phyloP scores from a whole-genome alignment of 2,113 vertebrate genomes.

The Microtus ochrogaster region DNA sequence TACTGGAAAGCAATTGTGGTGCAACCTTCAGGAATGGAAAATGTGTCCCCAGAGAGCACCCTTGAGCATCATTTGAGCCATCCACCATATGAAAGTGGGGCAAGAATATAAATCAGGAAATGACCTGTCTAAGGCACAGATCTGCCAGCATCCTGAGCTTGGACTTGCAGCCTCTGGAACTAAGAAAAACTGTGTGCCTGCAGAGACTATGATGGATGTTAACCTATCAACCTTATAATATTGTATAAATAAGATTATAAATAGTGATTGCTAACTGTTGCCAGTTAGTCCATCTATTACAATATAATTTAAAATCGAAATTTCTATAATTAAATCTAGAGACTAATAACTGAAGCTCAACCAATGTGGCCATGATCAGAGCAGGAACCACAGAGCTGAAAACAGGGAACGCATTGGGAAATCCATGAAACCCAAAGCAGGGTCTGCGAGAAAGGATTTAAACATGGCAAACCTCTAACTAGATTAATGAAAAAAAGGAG shows the following conservation, averaged over 20 bases:
- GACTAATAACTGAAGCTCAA: neutral
- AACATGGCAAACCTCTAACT: neutral
- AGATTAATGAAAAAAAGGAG: neutral
- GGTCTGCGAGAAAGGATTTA: neutral
- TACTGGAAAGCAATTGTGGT: neutral
- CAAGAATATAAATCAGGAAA: neutral
- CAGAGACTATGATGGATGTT: neutral
- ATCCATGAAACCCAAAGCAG: too few species aligned
- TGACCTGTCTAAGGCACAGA: neutral
- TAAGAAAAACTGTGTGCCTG: neutral
- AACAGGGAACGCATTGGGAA: neutral
- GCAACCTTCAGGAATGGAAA: neutral
- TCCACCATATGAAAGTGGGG: rapidly evolving
- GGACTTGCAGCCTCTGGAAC: too few species aligned
- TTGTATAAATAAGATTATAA: neutral
- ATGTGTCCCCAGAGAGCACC: neutral
- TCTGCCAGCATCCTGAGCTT: neutral
- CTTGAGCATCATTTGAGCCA: neutral
- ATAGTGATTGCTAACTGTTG: neutral
- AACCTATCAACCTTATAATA: neutral
- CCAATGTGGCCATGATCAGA: neutral
- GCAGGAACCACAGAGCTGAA: neutral
- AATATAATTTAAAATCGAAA: too few species aligned
- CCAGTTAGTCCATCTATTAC: too few species aligned
- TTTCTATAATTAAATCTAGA: neutral